Evolutionary conservation across 2,888 invertebrate genomes (phyloP).

Genomic region (Therioaphis trifolii): DNA sequence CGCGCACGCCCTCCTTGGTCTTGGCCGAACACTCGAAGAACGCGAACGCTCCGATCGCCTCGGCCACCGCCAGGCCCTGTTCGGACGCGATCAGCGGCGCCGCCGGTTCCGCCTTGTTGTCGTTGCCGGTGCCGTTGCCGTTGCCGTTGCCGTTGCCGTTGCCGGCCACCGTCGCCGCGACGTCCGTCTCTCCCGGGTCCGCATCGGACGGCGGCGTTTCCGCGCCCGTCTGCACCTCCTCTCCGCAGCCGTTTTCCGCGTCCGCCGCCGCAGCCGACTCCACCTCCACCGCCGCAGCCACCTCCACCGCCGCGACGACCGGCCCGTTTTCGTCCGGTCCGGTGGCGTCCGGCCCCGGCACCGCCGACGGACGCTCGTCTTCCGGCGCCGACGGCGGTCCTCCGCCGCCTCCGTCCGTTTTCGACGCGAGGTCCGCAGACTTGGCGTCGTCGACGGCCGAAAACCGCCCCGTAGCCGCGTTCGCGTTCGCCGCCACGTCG

Average conservation of each 20-base stretch:
- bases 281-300: background rate
- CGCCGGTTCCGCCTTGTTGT: background rate
- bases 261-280: no score
- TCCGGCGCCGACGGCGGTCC: background rate
- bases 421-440: no score
- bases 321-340: background rate
- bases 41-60: slow-evolving; percentile 97
- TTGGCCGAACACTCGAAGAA: slow-evolving; percentile 99
- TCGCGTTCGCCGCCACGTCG: background rate
- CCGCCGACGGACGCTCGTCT: background rate
- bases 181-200: no score
- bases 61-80: slow-evolving; percentile 96
- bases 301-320: background rate
- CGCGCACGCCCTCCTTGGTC: slow-evolving; percentile 97
- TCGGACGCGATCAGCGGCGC: slow-evolving; percentile 91
- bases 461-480: background rate
- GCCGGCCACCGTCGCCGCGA: no score
- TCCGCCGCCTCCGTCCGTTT: no score
- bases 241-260: no score
- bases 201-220: no score
- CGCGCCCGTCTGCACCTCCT: no score
- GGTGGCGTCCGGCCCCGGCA: background rate
- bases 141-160: no score
- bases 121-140: background rate
- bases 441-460: background rate